Conservation (phyloP, 2,797 vertebrate genomes). For the Alcedo quadribrachys region DNA sequence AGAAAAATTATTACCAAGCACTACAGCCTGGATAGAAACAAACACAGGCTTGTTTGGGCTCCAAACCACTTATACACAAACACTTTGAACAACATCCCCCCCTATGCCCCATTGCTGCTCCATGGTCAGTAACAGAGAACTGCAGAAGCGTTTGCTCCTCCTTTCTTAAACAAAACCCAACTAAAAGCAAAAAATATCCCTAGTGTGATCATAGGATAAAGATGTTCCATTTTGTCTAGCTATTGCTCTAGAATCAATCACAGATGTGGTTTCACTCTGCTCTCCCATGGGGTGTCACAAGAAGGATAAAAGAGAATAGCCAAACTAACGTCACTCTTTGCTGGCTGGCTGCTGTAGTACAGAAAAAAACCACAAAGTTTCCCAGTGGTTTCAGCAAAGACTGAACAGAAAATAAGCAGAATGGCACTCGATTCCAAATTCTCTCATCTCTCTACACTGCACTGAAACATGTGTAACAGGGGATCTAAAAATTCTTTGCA, state of each 20-base stretch:
- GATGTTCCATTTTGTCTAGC: neutral
- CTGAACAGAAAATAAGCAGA: neutral
- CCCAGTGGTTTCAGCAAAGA: neutral
- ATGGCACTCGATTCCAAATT: neutral
- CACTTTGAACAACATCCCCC: neutral
- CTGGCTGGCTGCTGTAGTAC: neutral
- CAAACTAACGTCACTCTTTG: neutral
- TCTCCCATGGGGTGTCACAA: neutral
- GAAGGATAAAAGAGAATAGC: slow-evolving; percentile 2
- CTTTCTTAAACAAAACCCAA: neutral
- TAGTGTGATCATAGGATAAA: neutral
- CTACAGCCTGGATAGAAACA: neutral
- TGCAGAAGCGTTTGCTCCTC: neutral
- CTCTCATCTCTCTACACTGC: neutral
- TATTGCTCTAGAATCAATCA: neutral
- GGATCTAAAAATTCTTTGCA: neutral
- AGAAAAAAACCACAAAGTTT: neutral
- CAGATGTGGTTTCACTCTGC: neutral
- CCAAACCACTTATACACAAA: neutral
- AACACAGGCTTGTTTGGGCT: neutral
- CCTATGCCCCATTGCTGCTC: neutral
- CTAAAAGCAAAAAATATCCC: neutral
- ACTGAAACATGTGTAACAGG: neutral
- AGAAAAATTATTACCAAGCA: neutral
- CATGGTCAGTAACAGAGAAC: neutral